Evolutionary conservation across 2,113 vertebrate species (phyloP), one percentile per base, ranked within the genome.

Genomic region (Nymphicus hollandicus): DNA sequence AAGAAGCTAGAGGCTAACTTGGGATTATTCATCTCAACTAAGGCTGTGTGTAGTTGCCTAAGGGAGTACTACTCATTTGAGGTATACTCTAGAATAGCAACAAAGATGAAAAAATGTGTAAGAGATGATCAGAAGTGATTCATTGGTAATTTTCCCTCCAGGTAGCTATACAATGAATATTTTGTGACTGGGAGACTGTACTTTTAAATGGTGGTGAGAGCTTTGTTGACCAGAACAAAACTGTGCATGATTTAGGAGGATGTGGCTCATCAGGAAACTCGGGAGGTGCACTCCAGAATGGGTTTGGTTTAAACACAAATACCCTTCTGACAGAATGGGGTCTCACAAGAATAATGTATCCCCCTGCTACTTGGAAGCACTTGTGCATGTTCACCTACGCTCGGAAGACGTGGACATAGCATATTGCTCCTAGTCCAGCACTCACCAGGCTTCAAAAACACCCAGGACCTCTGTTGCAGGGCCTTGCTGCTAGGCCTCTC

Each of bases 361-460:
- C 13, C 15, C 0, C 0, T 71, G 37, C 31, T 87, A 0, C 31
- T 49, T 63, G n/a, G 74, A 81, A 73, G 35, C 19, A 11, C 37
- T 82, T 55, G 37, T 35, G 28, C 10, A 2, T 0, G 0, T 80
- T 61, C 16, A 9, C 31, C 15, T 64, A 0, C 13, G 5, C 29
- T 63, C 11, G 22, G 70, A 89, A 47, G 37, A 39, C 18, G 7
- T 17, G 9, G 19, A 68, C 15, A 1, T 15, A 52, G 23, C 1
- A 1, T 55, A 10, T 53, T 68, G 44, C 20, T 86, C 43, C 11
- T 64, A 19, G 24, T 56, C 58, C 33, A 56, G 49, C 44, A 11
- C 52, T 72, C 11, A 3, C 6, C 4, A 55, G 41, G 8, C 58
- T 86, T 55, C 41, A 47, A 2, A 63, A 78, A 17, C 23, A 60